Conservation (phyloP, 1,140 invertebrate genomes). For the Elymnias hypermnestra region DNA sequence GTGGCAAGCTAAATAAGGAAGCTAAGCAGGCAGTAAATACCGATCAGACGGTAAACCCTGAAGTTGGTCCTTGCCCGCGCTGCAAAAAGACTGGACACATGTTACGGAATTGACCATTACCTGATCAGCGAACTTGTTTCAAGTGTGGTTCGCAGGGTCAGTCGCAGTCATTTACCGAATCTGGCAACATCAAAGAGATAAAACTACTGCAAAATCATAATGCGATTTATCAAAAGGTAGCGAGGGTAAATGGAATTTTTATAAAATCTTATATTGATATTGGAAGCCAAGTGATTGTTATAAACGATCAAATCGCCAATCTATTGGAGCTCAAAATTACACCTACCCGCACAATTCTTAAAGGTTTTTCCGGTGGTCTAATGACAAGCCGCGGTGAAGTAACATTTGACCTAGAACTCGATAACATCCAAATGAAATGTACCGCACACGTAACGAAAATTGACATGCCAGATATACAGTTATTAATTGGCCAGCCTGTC, state of each 20-base stretch:
- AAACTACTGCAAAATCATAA: constrained; percentile 5
- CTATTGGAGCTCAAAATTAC: not conserved
- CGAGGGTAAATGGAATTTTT: constrained; percentile 11
- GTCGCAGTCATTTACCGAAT: too few species aligned
- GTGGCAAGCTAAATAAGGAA: too few species aligned
- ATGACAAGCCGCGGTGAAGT: not conserved
- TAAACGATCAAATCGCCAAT: not conserved
- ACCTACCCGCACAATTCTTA: constrained; percentile 1
- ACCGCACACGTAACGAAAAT: not conserved
- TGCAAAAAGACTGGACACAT: constrained; percentile 30
- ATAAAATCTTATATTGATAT: constrained; percentile 23
- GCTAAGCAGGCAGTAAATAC: too few species aligned
- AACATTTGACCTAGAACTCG: not conserved
- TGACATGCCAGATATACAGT: constrained; percentile 5
- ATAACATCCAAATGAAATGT: not conserved
- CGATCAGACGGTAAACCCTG: too few species aligned
- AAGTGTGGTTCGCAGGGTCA: constrained; percentile 28
- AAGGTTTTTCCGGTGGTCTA: not conserved
- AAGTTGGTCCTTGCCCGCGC: too few species aligned
- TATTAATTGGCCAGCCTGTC: constrained; percentile 14
- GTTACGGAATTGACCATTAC: constrained; percentile 17
- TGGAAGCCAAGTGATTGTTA: constrained; percentile 23
- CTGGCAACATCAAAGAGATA: too few species aligned
- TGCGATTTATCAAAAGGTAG: constrained; percentile 20
- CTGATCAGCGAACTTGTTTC: constrained; percentile 23